phyloP scores from a whole-genome alignment of 1,140 invertebrate genomes.

The Anastrepha ludens region DNA sequence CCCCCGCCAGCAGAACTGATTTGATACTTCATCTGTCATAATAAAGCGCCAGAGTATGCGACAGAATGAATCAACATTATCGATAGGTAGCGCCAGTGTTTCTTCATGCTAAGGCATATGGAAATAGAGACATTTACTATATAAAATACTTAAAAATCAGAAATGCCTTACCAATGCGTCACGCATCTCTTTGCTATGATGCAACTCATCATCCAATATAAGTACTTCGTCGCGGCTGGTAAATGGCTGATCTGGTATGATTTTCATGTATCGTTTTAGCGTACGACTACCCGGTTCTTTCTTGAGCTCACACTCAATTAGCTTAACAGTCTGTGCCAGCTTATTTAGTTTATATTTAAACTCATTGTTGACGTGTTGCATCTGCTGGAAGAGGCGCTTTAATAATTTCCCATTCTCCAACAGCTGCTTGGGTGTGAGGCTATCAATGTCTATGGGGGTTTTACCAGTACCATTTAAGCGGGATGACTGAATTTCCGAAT shows the following conservation, averaged over 20 bases:
- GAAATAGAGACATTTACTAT: neutral
- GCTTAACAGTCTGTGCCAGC: constrained; percentile 1
- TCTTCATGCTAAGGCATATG: constrained; percentile 32
- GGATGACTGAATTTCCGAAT: neutral
- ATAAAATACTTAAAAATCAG: neutral
- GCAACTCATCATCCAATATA: constrained; percentile 39
- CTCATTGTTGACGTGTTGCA: constrained; percentile 31
- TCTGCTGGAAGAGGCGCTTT: constrained; percentile 28
- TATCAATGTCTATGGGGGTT: constrained; percentile 29
- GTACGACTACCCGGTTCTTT: constrained; percentile 25
- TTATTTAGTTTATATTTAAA: constrained; percentile 53
- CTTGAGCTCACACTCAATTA: constrained; percentile 23
- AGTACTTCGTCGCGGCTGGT: constrained; percentile 46
- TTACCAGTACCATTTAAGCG: neutral
- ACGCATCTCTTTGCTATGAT: constrained; percentile 52
- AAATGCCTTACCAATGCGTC: neutral
- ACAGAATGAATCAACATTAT: constrained; percentile 17
- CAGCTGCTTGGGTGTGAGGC: constrained; percentile 11
- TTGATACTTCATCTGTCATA: constrained; percentile 49
- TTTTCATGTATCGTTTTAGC: constrained; percentile 42
- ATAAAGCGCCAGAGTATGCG: constrained; percentile 39
- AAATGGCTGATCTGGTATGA: constrained; percentile 49
- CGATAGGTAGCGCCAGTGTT: neutral
- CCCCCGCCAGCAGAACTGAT: constrained; percentile 47
- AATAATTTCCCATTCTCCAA: constrained; percentile 5